Percentiles rank a stretch among this genome's conserved stretches.
These are phyloP conservation scores for Andrena chrysosceles DNA, from an alignment of 2,888 invertebrate genomes.

Conservation along the genomic window DNA sequence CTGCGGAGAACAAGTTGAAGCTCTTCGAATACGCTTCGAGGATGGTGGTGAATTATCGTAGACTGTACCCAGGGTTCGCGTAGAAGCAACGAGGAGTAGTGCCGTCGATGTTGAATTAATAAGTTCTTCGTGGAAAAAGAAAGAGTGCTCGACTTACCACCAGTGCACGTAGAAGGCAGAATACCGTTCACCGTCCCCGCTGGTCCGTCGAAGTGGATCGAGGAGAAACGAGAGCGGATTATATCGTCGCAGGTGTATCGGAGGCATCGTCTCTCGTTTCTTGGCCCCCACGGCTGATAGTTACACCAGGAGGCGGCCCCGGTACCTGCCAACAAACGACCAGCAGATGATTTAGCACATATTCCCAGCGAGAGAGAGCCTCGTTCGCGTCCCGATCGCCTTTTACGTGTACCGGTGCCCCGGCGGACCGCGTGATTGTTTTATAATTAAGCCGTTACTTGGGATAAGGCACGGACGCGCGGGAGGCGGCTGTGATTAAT, in stretches of 20 bases:
- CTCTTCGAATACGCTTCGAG: neutral
- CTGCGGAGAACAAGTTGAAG: neutral
- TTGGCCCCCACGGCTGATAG: conserved; percentile 70
- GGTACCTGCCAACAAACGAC: conserved; percentile 83
- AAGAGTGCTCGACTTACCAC: neutral
- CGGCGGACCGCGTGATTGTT: conserved; percentile 81
- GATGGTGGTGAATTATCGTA: neutral
- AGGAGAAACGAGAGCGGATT: conserved; percentile 63
- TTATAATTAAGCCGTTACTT: conserved; percentile 84
- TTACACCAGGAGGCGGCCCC: conserved; percentile 75
- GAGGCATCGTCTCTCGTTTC: conserved; percentile 74
- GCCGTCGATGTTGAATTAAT: too few species aligned
- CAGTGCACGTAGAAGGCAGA: neutral
- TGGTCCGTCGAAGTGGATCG: conserved; percentile 50
- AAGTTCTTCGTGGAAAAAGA: neutral
- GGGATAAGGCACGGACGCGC: conserved; percentile 70
- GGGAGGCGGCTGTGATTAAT: conserved; percentile 81
- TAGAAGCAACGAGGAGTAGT: too few species aligned
- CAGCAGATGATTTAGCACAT: conserved; percentile 84
- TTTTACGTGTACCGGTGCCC: conserved; percentile 74
- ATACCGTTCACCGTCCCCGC: conserved; percentile 19
- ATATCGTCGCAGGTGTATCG: conserved; percentile 65
- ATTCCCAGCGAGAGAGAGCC: conserved; percentile 66
- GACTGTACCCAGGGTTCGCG: too few species aligned
- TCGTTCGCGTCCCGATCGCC: conserved; percentile 74